These are phyloP conservation scores for Saguinus midas DNA, from an alignment of 2,113 vertebrate genomes.

Conservation along the genomic window DNA sequence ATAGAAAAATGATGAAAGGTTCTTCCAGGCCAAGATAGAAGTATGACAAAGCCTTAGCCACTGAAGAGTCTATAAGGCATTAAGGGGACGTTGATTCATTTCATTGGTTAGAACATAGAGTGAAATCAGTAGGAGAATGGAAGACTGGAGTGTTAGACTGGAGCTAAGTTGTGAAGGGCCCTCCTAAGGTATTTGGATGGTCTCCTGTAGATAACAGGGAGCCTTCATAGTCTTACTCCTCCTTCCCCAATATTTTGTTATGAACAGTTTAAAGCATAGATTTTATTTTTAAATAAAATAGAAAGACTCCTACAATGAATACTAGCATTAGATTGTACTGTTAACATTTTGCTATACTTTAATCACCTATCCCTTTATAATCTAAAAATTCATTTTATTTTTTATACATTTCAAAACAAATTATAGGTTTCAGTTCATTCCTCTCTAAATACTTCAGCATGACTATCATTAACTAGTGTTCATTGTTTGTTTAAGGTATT, in stretches of 20 bases:
- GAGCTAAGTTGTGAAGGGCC: background rate
- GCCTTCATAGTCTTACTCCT: background rate
- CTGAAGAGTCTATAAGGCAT: background rate
- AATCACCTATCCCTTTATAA: background rate
- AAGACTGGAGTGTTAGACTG: background rate
- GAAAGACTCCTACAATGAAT: background rate
- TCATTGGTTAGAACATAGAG: background rate
- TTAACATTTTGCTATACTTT: background rate
- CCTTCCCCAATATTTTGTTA: background rate
- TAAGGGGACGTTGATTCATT: background rate
- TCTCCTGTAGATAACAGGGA: background rate
- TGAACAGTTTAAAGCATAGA: background rate
- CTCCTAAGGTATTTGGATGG: background rate
- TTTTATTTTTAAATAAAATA: background rate
- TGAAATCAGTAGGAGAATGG: background rate
- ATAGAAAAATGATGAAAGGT: background rate
- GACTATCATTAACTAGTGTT: background rate
- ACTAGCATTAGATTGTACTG: background rate
- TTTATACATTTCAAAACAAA: constrained; percentile 15
- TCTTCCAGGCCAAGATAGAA: constrained; percentile 1
- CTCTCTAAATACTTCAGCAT: constrained; percentile 5
- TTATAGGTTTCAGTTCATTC: background rate
- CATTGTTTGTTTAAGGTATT: background rate
- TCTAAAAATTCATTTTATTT: background rate
- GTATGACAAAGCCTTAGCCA: background rate